Base-by-base conservation (phyloP, 2,797 vertebrate species). In the Helostoma temminkii region DNA sequence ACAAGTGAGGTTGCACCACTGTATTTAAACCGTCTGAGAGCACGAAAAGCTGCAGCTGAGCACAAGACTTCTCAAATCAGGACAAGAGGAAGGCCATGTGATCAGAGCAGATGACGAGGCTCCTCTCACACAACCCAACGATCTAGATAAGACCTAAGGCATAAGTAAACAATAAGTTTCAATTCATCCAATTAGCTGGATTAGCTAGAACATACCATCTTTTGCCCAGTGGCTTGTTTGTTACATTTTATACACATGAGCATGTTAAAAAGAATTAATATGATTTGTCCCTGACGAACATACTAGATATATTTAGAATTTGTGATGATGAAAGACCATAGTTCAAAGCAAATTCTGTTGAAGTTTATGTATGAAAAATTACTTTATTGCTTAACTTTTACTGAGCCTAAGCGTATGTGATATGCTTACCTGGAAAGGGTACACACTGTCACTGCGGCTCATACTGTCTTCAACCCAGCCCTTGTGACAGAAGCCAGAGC, bases 391-490 rank as follows among this genome's bases (percentile, higher is more conserved):
- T 22, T 22, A 5, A 12, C 12, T 3, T n/a, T 21, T 21, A 21
- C 42, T 41, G n/a, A n/a, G 30, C 14, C 10, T 53, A 37, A 47
- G 62, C 16, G 43, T 24, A 12, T 28, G 37, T 6, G 9, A 66
- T 24, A 26, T 52, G 19, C 94, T 96, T 92, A 98, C 98, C 96
- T 98, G 97, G 88, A 98, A 99, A 84, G 97, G 96, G 90, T 98
- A 99, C 88, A 98, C 95, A 86, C 94, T 96, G 90, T 99, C 98
- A 75, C 93, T 95, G 87, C 97, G 95, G 71, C 95, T 96, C 94
- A 98, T 93, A 77, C 92, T 95, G 74, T 99, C 98, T 66, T 99
- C 98, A 92, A 98, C 96, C 98, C 98, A 99, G 7, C 96, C 96
- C 85, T 99, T 99, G 55, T 96, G 95, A 94, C 96, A 96, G 89